Base-by-base conservation (phyloP, 2,113 vertebrate species). In the Heterochromis multidens region DNA sequence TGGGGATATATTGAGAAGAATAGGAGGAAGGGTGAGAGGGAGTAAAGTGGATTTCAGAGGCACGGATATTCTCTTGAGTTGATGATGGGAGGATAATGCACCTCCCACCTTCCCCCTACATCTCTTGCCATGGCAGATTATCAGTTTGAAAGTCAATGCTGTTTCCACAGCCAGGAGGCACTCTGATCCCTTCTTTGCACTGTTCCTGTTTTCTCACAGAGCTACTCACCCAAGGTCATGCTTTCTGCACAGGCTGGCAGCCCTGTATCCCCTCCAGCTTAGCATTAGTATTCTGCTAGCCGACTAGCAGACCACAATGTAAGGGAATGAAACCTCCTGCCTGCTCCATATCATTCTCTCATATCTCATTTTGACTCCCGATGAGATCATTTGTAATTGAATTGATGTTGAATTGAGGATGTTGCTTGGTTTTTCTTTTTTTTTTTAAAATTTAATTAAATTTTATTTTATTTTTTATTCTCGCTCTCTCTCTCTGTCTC, bases 181-280 rank as follows among this genome's bases (percentile, higher is more conserved):
- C 60, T 89, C 86, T 62, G 56, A 83, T 74, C 65, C 77, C 80
- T 88, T 33, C 46, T 70, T 59, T 67, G 19, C 46, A 21, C 52
- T 29, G 10, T 82, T 84, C 33, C 52, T 13, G 57, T 81, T 81
- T 87, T 86, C 70, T 79, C 81, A 87, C 63, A 74, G 59, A 88
- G 62, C 67, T 33, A 16, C 72, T 72, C 88, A 90, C 86, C 91
- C 93, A 93, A 95, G 94, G 93, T 96, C 94, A 90, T 82, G 84
- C 78, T 91, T 93, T 92, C 52, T 90, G 74, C 87, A 61, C 80
- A 83, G 67, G 60, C 90, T 89, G 87, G 85, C 80, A 86, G 79
- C 60, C 59, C 85, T 82, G 82, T 70, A 83, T 81, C 82, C 67
- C 86, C 88, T 88, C 79, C 86, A 90, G 89, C 82, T 77, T 59